These are phyloP conservation scores for Australoheros facetus DNA, from an alignment of 2,797 vertebrate genomes.

Conservation along the genomic window DNA sequence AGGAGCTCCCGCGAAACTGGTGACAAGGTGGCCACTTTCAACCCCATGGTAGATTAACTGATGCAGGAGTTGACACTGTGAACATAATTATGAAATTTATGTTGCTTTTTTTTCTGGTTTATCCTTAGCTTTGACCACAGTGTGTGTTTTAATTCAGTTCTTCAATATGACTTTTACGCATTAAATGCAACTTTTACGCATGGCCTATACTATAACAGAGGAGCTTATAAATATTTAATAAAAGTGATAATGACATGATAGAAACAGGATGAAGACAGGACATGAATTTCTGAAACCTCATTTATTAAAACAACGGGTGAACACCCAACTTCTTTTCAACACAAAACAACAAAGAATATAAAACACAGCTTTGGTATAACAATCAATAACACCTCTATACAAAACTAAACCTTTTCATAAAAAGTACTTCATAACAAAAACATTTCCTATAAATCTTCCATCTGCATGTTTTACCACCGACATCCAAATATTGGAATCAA, in stretches of 20 bases:
- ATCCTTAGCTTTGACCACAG: not conserved
- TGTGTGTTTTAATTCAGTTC: not conserved
- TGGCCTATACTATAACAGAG: not conserved
- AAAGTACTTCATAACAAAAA: constrained; percentile 85
- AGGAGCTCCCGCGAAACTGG: constrained; percentile 68
- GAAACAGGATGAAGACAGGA: constrained; percentile 36
- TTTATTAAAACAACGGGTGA: constrained; percentile 75
- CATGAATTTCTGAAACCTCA: constrained; percentile 57
- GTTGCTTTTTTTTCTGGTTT: not conserved
- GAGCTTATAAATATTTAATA: rapidly evolving
- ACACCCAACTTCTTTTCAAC: constrained; percentile 72
- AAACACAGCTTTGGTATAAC: constrained; percentile 92
- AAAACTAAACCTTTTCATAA: constrained; percentile 90
- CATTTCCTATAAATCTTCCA: constrained; percentile 76
- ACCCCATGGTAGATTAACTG: not conserved
- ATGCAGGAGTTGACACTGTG: not conserved
- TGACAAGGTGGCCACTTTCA: constrained; percentile 43
- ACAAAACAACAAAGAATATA: constrained; percentile 83
- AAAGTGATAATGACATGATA: not conserved
- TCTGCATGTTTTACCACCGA: constrained; percentile 72
- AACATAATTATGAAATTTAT: not conserved
- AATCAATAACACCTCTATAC: constrained; percentile 86
- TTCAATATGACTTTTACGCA: constrained; percentile 15
- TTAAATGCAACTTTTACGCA: constrained; percentile 8
- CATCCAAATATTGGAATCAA: constrained; percentile 84